phyloP scores from a whole-genome alignment of 2,113 vertebrate species.

The Bufo gargarizans region DNA sequence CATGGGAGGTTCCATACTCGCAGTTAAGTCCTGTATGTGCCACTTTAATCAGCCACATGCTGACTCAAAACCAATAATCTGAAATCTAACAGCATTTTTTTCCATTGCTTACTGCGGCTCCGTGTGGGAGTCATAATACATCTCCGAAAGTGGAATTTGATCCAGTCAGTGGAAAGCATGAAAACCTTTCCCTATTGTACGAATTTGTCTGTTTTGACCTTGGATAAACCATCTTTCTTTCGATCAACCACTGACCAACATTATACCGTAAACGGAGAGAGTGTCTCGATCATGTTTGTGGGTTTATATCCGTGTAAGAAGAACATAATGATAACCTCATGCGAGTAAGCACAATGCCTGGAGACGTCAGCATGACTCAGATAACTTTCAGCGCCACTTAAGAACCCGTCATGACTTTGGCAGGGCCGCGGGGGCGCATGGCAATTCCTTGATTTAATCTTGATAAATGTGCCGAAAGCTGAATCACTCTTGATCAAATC shows the following conservation, averaged over 20 bases:
- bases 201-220: neutral
- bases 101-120: too few relatives aligned
- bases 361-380: neutral
- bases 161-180: neutral
- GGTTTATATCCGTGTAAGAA: neutral
- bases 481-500: slow-evolving; percentile 20
- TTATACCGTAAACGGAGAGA: neutral
- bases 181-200: neutral
- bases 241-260: neutral
- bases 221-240: neutral
- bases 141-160: neutral
- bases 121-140: too few relatives aligned
- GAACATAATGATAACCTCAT: neutral
- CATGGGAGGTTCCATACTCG: neutral
- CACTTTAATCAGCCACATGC: neutral
- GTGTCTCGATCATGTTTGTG: neutral
- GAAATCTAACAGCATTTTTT: too few relatives aligned
- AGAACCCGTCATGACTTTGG: slow-evolving; percentile 4
- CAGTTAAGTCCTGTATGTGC: neutral
- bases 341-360: neutral
- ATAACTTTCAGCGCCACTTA: slow-evolving; percentile 14
- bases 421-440: neutral
- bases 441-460: slow-evolving; percentile 27
- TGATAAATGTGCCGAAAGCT: slow-evolving; percentile 35
- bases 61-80: too few relatives aligned